phyloP scores from a whole-genome alignment of 2,113 vertebrate species.

The Brevimyrus niger region DNA sequence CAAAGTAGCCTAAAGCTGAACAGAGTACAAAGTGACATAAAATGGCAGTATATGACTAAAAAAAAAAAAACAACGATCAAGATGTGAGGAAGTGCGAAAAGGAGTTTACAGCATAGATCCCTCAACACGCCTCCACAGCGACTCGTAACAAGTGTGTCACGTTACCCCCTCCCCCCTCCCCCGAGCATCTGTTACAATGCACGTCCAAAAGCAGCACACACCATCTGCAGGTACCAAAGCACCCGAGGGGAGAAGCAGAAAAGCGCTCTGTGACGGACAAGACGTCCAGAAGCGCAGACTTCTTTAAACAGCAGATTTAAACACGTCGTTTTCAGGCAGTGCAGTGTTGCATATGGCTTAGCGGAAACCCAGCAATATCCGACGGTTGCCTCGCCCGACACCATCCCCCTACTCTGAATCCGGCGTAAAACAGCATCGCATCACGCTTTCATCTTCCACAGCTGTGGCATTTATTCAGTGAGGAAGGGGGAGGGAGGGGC shows the following conservation, averaged over 20 bases:
- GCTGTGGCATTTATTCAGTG: conserved; percentile 16
- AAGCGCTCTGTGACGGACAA: background rate
- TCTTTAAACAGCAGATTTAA: background rate
- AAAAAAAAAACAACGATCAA: background rate
- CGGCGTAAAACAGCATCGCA: background rate
- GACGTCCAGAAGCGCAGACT: background rate
- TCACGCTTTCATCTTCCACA: conserved; percentile 2
- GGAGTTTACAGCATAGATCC: background rate
- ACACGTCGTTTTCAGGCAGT: background rate
- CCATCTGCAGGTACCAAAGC: background rate
- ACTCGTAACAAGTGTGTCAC: background rate
- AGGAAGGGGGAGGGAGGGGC: conserved; percentile 15
- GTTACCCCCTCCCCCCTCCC: background rate
- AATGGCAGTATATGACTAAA: background rate
- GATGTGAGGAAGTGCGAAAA: background rate
- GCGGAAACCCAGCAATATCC: background rate
- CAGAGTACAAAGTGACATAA: background rate
- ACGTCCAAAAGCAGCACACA: background rate
- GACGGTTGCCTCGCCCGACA: background rate
- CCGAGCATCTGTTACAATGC: background rate
- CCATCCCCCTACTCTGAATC: background rate
- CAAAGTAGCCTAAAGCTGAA: background rate
- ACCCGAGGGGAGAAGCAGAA: background rate
- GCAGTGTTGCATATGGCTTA: background rate
- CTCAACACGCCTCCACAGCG: background rate